phyloP scores from a whole-genome alignment of 1,140 invertebrate species.

The Drosophila repleta region DNA sequence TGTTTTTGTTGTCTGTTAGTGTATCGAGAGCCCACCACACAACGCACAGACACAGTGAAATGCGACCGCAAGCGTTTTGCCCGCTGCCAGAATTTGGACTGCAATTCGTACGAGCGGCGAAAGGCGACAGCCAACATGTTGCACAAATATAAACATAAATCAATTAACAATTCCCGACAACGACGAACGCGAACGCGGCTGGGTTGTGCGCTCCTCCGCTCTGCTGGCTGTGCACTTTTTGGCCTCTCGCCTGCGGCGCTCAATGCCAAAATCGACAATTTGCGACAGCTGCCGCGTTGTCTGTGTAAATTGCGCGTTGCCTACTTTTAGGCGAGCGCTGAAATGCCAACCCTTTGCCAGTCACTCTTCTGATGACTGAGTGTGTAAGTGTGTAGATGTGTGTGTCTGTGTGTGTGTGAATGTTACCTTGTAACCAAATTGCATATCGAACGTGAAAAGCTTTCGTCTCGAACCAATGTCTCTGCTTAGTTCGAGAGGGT shows the following conservation, averaged over 20 bases:
- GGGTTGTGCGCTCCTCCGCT: too few species aligned
- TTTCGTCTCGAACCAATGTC: too few species aligned
- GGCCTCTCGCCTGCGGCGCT: constrained; percentile 46
- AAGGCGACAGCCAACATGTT: constrained; percentile 67
- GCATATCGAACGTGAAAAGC: too few species aligned
- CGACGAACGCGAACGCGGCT: background rate
- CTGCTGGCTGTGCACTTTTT: constrained; percentile 25
- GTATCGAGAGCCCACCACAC: constrained; percentile 13
- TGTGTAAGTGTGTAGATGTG: background rate
- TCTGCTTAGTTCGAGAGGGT: too few species aligned
- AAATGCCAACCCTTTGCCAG: constrained; percentile 4
- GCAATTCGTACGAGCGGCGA: constrained; percentile 27
- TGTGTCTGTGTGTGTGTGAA: background rate
- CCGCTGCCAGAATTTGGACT: constrained; percentile 14
- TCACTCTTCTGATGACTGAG: too few species aligned
- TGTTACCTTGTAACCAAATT: background rate
- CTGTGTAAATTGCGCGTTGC: constrained; percentile 41
- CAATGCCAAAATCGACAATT: constrained; percentile 68
- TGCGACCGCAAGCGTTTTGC: constrained; percentile 74
- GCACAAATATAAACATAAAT: constrained; percentile 83
- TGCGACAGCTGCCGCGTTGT: constrained; percentile 44
- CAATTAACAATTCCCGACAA: constrained; percentile 77
- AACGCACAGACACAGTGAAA: constrained; percentile 20
- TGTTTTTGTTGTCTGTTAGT: constrained; percentile 69
- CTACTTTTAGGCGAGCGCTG: constrained; percentile 62